Evolutionary conservation across 2,113 vertebrate genomes (phyloP).

Genomic region (Leptosomus discolor): DNA sequence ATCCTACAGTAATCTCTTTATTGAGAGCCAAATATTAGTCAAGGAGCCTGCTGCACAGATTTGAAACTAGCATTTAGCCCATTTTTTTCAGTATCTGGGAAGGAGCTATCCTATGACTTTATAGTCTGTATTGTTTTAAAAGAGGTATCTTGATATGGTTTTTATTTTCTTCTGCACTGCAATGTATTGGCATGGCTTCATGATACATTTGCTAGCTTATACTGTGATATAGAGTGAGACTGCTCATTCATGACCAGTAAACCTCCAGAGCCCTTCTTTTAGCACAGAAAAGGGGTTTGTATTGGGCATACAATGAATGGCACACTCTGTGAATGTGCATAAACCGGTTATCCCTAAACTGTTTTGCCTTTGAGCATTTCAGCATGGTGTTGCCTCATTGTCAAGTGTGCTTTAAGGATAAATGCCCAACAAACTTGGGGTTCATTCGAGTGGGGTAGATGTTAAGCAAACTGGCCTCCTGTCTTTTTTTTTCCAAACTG

Average conservation of each 20-base stretch:
- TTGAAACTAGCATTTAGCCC: not conserved
- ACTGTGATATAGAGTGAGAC: not conserved
- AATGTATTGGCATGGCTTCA: not conserved
- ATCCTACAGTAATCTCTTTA: constrained; percentile 54
- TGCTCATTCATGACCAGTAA: not conserved
- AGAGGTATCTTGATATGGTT: not conserved
- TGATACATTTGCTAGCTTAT: not conserved
- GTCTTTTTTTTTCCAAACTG: not conserved
- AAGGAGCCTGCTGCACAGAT: not conserved
- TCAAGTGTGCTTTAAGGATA: not conserved
- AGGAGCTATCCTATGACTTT: not conserved
- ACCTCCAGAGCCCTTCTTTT: not conserved
- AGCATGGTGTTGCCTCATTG: not conserved
- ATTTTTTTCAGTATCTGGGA: not conserved
- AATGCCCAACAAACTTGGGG: not conserved
- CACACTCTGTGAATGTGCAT: not conserved
- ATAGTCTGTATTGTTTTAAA: not conserved
- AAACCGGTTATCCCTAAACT: not conserved
- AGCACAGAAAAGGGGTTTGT: not conserved
- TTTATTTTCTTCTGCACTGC: not conserved
- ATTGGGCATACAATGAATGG: not conserved
- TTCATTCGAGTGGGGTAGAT: not conserved
- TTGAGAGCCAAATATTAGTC: constrained; percentile 13
- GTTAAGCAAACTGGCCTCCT: not conserved
- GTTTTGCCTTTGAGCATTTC: constrained; percentile 11